phyloP scores from a whole-genome alignment of 2,888 invertebrate species.

The Leptura quadrifasciata region DNA sequence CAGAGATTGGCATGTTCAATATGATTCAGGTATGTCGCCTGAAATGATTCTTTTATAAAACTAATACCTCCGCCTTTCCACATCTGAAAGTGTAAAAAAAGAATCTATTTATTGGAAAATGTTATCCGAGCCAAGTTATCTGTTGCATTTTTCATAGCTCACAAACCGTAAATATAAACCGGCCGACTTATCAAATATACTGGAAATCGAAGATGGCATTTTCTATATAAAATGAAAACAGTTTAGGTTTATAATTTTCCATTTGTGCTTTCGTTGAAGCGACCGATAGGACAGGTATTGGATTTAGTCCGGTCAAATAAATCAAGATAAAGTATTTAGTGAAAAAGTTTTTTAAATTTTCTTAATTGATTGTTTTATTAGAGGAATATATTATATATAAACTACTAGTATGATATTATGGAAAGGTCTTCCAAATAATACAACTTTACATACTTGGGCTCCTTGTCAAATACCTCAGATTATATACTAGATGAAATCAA shows the following conservation, averaged over 20 bases:
- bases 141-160: slow-evolving; percentile 63
- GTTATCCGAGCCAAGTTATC: slow-evolving; percentile 55
- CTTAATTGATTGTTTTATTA: no score
- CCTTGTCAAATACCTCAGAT: no score
- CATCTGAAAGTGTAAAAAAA: background rate
- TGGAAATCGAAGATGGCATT: slow-evolving; percentile 44
- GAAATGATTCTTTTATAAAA: no score
- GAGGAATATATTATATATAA: no score
- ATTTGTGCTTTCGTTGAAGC: slow-evolving; percentile 18
- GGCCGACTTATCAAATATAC: slow-evolving; percentile 45
- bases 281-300: slow-evolving; percentile 8
- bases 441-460: no score
- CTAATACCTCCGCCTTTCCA: background rate
- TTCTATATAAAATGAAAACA: slow-evolving; percentile 38
- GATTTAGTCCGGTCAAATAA: slow-evolving; percentile 15
- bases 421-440: no score
- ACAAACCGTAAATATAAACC: slow-evolving; percentile 61
- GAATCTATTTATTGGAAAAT: slow-evolving; percentile 53
- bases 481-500: no score
- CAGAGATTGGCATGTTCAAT: no score
- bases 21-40: no score
- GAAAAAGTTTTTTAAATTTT: background rate
- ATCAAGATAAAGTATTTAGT: no score
- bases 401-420: no score
- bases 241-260: slow-evolving; percentile 45